Evolutionary conservation across 2,113 vertebrate species (phyloP).

Genomic region (Larimichthys crocea): DNA sequence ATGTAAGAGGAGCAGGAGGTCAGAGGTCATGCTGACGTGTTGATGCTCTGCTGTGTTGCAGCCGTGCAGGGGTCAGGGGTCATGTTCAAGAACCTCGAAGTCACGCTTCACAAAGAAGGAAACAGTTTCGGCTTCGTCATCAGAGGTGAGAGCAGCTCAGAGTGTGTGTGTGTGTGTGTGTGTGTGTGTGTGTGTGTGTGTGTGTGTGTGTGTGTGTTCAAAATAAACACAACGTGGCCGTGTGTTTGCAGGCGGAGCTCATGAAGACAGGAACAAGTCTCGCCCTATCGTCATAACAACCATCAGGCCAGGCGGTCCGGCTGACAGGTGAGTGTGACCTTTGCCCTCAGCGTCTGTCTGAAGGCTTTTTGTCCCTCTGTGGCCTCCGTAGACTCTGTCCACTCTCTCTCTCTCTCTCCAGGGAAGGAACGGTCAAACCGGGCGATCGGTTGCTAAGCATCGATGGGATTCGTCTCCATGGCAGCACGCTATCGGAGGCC

Average conservation of each 20-base stretch:
- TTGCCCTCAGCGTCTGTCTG: background rate
- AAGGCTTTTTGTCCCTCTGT: background rate
- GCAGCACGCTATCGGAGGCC: constrained; percentile 93
- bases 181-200: constrained; percentile 17
- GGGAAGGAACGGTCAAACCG: constrained; percentile 96
- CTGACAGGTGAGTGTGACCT: constrained; percentile 90
- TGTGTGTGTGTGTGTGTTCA: constrained; percentile 12
- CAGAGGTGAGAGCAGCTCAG: constrained; percentile 87
- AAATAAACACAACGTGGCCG: background rate
- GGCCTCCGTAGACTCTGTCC: background rate
- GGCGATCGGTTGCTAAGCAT: constrained; percentile 96
- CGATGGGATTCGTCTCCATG: constrained; percentile 96
- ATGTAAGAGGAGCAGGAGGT: background rate
- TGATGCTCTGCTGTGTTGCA: constrained; percentile 42
- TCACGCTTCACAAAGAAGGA: constrained; percentile 98
- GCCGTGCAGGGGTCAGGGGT: constrained; percentile 95
- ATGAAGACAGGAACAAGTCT: constrained; percentile 98
- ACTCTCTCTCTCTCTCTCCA: constrained; percentile 64
- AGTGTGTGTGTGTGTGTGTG: constrained; percentile 32
- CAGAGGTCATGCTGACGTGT: background rate
- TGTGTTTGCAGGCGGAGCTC: constrained; percentile 88
- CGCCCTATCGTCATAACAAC: constrained; percentile 97
- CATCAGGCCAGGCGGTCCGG: constrained; percentile 94
- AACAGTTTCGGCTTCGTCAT: constrained; percentile 99
- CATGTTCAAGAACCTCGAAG: constrained; percentile 96